These are phyloP conservation scores for Poecilia wingei DNA, from an alignment of 2,797 vertebrate species.

Conservation along the genomic window DNA sequence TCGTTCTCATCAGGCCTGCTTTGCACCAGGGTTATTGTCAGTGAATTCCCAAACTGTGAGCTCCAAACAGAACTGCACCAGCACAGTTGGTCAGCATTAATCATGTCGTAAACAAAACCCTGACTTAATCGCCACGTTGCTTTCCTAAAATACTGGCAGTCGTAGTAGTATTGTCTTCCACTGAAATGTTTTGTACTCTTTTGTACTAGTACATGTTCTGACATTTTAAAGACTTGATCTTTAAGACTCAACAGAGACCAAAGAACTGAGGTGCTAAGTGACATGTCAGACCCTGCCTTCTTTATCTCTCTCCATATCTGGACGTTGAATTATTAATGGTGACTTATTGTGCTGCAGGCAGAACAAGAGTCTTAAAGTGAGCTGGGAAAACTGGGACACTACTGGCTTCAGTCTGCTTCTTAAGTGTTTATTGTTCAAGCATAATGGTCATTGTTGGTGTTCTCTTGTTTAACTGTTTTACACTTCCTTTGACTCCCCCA, in stretches of 20 bases:
- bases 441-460: slow-evolving; percentile 39
- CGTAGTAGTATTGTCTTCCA: not conserved
- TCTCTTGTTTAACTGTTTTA: slow-evolving; percentile 6
- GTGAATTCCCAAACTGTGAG: not conserved
- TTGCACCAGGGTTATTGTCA: not conserved
- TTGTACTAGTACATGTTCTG: not conserved
- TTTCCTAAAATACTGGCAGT: not conserved
- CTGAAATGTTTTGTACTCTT: not conserved
- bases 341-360: slow-evolving; percentile 19
- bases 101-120: not conserved
- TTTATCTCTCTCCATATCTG: slow-evolving; percentile 38
- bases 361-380: slow-evolving; percentile 5
- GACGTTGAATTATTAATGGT: slow-evolving; percentile 26
- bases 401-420: not conserved
- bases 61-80: not conserved
- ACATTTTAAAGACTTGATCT: not conserved
- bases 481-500: slow-evolving; percentile 22
- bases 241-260: not conserved
- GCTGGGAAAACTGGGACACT: not conserved
- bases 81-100: not conserved
- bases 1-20: not conserved
- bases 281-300: slow-evolving; percentile 21
- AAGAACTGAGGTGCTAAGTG: slow-evolving; percentile 31
- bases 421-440: slow-evolving; percentile 42
- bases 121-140: not conserved